Percentiles rank a stretch among this genome's conserved stretches.
Evolutionary conservation across 2,113 vertebrate species (phyloP).

Genomic region (Alethe castanea): DNA sequence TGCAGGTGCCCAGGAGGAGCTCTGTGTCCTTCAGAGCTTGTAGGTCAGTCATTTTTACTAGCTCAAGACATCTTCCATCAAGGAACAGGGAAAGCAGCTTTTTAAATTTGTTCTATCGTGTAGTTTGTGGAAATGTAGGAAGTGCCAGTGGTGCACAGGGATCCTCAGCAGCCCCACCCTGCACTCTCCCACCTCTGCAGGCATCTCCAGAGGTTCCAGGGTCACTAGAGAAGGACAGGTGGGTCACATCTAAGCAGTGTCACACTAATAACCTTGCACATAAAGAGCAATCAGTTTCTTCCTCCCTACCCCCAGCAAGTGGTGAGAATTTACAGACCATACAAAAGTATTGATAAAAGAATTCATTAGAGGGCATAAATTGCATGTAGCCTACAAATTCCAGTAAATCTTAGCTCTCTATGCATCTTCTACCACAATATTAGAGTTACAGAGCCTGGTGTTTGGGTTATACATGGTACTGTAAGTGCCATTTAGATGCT

Average conservation of each 20-base stretch:
- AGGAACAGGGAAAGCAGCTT: not conserved
- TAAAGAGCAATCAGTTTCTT: not conserved
- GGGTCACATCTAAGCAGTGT: not conserved
- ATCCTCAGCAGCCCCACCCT: not conserved
- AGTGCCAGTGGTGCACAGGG: rapidly evolving
- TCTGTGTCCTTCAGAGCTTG: not conserved
- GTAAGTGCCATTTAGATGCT: not conserved
- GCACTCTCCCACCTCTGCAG: not conserved
- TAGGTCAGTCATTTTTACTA: not conserved
- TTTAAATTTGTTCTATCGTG: rapidly evolving
- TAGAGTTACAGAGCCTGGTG: not conserved
- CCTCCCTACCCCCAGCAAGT: not conserved
- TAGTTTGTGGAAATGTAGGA: not conserved
- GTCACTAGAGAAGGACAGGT: not conserved
- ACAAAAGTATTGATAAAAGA: not conserved
- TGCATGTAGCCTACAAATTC: not conserved
- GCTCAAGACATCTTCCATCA: not conserved
- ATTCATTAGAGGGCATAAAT: not conserved
- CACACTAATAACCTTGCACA: not conserved
- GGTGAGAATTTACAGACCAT: not conserved
- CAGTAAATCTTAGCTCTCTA: not conserved
- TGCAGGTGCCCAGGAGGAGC: not conserved
- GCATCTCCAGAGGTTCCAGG: not conserved
- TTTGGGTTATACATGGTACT: not conserved
- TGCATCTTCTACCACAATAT: not conserved